Percentiles rank a stretch among this genome's conserved stretches.
phyloP scores from a whole-genome alignment of 1,140 invertebrate genomes.

The Cepaea nemoralis region DNA sequence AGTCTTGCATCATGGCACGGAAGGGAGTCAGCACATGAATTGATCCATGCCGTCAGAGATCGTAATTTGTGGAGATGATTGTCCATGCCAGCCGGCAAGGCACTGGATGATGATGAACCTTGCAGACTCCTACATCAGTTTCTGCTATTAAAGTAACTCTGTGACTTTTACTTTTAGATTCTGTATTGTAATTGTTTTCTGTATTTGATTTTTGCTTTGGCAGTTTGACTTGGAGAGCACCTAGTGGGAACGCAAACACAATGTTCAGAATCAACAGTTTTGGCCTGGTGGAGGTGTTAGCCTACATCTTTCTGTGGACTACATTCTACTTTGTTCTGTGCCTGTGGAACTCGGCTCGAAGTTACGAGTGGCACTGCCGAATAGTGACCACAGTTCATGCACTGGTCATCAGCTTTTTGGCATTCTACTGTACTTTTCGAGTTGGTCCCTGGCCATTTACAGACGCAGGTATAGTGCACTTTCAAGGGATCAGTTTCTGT shows the following conservation, averaged over 20 bases:
- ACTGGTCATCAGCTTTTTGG: conserved; percentile 47
- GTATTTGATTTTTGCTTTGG: no score
- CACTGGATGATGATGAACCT: no score
- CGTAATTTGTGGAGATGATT: no score
- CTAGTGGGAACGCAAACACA: neutral
- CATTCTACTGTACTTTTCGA: conserved; percentile 54
- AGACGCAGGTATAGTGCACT: conserved; percentile 60
- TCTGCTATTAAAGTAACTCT: no score
- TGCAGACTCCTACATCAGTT: no score
- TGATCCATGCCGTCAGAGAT: no score
- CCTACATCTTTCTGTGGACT: conserved; percentile 52
- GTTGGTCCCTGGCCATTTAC: conserved; percentile 65
- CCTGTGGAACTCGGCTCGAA: conserved; percentile 44
- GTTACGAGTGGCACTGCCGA: conserved; percentile 63
- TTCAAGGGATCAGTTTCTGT: no score
- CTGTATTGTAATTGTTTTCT: no score
- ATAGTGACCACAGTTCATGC: conserved; percentile 61
- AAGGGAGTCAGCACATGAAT: no score
- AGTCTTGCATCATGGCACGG: no score
- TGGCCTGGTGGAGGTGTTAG: conserved; percentile 40
- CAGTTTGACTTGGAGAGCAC: neutral
- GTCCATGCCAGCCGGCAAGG: no score
- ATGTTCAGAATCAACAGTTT: conserved; percentile 44
- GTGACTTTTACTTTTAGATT: no score
- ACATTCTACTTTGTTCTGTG: conserved; percentile 56